These are phyloP conservation scores for Lerista edwardsae DNA, from an alignment of 2,797 vertebrate genomes.

Conservation along the genomic window DNA sequence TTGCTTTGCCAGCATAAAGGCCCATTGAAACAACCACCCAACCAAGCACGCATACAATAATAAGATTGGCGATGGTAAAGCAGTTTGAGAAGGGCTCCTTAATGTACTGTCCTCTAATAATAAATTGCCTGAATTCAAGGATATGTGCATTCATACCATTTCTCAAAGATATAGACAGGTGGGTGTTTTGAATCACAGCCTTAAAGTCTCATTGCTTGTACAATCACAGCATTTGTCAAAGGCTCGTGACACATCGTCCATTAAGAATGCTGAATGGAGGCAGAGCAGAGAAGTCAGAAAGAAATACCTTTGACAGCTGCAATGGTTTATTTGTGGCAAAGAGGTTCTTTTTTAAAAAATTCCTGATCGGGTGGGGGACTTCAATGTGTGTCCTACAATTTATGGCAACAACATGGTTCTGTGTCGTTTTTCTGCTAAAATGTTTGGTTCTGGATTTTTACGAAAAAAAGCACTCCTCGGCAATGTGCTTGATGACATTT, in stretches of 20 bases:
- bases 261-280: constrained; percentile 17
- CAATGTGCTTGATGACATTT: constrained; percentile 44
- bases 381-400: constrained; percentile 52
- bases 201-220: constrained; percentile 12
- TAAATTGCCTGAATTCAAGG: background rate
- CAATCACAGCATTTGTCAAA: background rate
- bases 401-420: background rate
- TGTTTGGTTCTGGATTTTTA: constrained; percentile 19
- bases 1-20: background rate
- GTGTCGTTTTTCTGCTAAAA: constrained; percentile 28
- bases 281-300: constrained; percentile 35
- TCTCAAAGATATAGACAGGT: background rate
- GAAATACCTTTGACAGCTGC: constrained; percentile 51
- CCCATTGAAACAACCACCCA: background rate
- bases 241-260: background rate
- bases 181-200: background rate
- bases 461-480: constrained; percentile 16
- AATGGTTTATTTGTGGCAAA: constrained; percentile 60
- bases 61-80: background rate
- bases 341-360: constrained; percentile 9
- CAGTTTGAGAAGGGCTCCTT: background rate
- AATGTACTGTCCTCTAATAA: background rate
- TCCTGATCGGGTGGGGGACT: constrained; percentile 8
- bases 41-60: background rate
- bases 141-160: background rate